phyloP scores from a whole-genome alignment of 2,113 vertebrate genomes.

The Cynopterus brachyotis region DNA sequence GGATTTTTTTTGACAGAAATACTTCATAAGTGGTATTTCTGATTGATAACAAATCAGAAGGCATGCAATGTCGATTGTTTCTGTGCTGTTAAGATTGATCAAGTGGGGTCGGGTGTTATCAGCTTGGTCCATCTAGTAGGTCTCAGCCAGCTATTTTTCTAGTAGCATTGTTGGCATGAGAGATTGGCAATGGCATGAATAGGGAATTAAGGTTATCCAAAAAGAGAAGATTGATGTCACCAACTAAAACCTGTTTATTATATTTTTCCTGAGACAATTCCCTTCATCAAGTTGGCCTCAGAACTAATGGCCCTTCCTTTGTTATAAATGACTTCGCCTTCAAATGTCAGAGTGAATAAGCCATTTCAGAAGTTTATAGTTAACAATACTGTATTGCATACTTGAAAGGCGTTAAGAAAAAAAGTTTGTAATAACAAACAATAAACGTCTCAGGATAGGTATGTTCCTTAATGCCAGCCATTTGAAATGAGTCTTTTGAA shows the following conservation, averaged over 20 bases:
- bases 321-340: not conserved
- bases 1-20: not conserved
- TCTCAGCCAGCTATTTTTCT: not conserved
- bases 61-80: not conserved
- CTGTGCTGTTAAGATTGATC: not conserved
- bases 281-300: not conserved
- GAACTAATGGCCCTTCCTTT: not conserved
- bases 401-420: not conserved
- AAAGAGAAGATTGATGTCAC: not conserved
- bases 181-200: not conserved
- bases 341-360: not conserved
- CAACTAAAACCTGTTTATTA: not conserved
- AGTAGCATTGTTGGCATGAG: not conserved
- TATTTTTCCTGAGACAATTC: not conserved
- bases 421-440: not conserved
- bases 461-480: not conserved
- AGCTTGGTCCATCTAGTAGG: not conserved
- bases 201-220: not conserved
- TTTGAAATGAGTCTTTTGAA: not conserved
- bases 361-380: not conserved
- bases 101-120: not conserved
- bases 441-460: not conserved
- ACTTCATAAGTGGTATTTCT: not conserved
- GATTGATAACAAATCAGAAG: not conserved
- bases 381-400: not conserved